phyloP scores from a whole-genome alignment of 1,140 invertebrate genomes.

The Temnothorax longispinosus region DNA sequence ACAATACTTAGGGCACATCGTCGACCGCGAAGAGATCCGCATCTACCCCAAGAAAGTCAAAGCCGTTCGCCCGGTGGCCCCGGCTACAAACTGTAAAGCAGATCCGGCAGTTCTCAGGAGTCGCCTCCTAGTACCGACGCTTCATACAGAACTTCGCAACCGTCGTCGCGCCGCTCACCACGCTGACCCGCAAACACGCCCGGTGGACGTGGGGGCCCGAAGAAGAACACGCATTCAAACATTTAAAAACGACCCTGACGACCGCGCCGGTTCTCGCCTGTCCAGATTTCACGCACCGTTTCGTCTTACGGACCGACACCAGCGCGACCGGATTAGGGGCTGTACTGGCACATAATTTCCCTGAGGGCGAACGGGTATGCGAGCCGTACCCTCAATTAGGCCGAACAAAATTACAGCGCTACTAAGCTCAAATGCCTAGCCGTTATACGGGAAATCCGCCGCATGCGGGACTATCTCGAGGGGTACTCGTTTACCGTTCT shows the following conservation, averaged over 20 bases:
- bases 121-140: background rate
- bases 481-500: conserved; percentile 76
- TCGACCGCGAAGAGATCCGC: background rate
- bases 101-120: background rate
- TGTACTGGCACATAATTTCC: background rate
- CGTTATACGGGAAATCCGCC: background rate
- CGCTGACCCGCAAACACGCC: background rate
- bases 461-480: conserved; percentile 21
- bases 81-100: background rate
- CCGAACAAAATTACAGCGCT: background rate
- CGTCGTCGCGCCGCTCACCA: background rate
- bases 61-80: background rate
- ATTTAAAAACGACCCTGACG: no score
- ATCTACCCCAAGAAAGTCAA: background rate
- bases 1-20: background rate
- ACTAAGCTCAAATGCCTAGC: background rate
- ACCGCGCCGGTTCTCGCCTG: background rate
- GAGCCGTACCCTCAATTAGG: background rate
- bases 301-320: background rate
- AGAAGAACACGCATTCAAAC: background rate
- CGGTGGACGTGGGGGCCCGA: background rate
- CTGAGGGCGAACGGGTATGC: background rate
- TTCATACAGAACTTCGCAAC: background rate
- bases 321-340: background rate
- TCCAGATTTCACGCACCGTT: background rate